Base-by-base conservation (phyloP, 2,113 vertebrate species). In the Nymphicus hollandicus region DNA sequence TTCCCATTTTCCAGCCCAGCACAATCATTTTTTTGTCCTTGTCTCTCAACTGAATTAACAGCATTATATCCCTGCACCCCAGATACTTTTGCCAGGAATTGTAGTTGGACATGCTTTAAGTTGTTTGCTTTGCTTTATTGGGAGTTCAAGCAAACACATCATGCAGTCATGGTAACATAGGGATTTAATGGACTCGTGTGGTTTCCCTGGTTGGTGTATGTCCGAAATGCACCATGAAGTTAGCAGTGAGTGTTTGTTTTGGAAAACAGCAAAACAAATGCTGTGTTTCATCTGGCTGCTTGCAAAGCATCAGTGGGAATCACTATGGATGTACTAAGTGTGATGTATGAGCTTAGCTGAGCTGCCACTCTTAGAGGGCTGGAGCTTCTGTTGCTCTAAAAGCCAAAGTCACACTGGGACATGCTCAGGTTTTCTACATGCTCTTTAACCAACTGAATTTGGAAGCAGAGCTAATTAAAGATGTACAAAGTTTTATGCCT, bases 281-380 rank as follows among this genome's bases (percentile, higher is more conserved):
- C 18, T 50, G 20, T 14, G 63, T 46, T 86, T 87, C 46, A 56
- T 58, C 14, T 73, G 73, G 44, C 46, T 85, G 33, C 72, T 31
- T 80, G 78, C 50, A 71, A 52, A 24, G 24, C 6, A 37, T 29
- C 43, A 11, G 5, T 24, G 39, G 77, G 86, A 71, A 50, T 74
- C 0, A 0, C 10, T 43, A 8, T 1, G 33, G 58, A 33, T 29
- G 46, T 10, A 37, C 50, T 37, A 70, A 63, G 39, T 1, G 3
- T 0, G 22, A 1, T 14, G 24, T n/a, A 35, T 0, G 2, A 74
- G 53, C 29, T 80, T 63, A 43, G 33, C 15, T 29, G 49, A 79
- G 49, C 56, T 79, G 47, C 55, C 10, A 2, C 29, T 20, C 56
- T 52, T 4, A 0, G 7, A 24, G 25, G 12, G 33, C 13, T 85